Evolutionary conservation across 2,113 vertebrate species (phyloP).

Genomic region (Burhinus oedicnemus): DNA sequence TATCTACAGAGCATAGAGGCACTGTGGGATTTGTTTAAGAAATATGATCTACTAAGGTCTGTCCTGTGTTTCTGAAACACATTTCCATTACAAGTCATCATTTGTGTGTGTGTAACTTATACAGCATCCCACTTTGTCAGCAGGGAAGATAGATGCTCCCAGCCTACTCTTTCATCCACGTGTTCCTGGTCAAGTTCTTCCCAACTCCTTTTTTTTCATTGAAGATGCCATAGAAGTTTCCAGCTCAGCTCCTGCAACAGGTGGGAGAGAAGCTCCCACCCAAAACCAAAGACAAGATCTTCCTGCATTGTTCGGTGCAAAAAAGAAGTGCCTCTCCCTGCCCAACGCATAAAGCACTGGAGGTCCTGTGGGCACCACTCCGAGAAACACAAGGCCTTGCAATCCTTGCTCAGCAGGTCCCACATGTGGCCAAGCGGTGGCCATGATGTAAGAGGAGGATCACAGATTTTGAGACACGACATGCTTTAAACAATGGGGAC

Average conservation of each 20-base stretch:
- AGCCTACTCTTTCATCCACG: not conserved
- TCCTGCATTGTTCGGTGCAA: not conserved
- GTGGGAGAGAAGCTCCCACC: not conserved
- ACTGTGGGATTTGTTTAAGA: not conserved
- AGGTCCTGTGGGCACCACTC: not conserved
- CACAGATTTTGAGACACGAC: not conserved
- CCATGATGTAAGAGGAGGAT: not conserved
- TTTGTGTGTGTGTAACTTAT: not conserved
- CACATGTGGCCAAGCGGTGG: not conserved
- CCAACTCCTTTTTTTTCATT: not conserved
- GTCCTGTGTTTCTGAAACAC: not conserved
- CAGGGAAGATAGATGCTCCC: fast-evolving
- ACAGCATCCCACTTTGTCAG: not conserved
- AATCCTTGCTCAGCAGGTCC: not conserved
- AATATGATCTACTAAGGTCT: not conserved
- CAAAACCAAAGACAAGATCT: not conserved
- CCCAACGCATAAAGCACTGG: fast-evolving
- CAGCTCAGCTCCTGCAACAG: not conserved
- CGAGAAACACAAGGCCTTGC: not conserved
- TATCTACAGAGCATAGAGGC: not conserved
- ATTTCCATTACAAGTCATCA: not conserved
- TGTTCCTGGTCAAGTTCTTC: not conserved
- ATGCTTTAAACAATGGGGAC: not conserved
- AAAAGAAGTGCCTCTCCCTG: not conserved
- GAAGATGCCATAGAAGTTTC: not conserved